Conservation (phyloP, 1,140 invertebrate genomes). For the Cotesia vestalis region DNA sequence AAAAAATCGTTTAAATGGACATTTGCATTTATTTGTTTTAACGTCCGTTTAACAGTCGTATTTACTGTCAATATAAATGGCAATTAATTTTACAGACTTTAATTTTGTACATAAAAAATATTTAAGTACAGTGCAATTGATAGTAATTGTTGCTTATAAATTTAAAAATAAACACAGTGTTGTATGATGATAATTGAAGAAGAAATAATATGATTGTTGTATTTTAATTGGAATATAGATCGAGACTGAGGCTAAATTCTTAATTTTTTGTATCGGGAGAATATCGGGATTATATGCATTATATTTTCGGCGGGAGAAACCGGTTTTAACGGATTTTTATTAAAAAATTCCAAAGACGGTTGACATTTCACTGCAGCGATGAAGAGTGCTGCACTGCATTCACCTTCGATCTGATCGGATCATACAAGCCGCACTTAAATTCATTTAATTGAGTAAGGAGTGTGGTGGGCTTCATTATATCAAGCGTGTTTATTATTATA, state of each 20-base stretch:
- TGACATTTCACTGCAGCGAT: background rate
- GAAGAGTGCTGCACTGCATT: no score
- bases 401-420: no score
- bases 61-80: background rate
- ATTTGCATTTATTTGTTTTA: slow-evolving; percentile 6
- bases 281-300: slow-evolving; percentile 18
- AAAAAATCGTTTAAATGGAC: slow-evolving; percentile 31
- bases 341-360: slow-evolving; percentile 23
- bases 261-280: background rate
- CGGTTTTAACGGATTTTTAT: slow-evolving; percentile 54
- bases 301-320: slow-evolving; percentile 36
- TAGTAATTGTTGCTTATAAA: no score
- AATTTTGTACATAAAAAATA: slow-evolving; percentile 10
- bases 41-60: slow-evolving; percentile 1
- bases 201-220: no score
- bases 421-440: background rate
- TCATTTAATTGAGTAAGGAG: background rate
- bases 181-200: no score
- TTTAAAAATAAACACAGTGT: no score
- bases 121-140: no score
- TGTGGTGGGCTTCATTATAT: background rate
- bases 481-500: background rate
- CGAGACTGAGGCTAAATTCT: no score
- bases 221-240: no score
- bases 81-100: background rate